phyloP scores from a whole-genome alignment of 2,888 invertebrate species.

The Mechanitis messenoides region DNA sequence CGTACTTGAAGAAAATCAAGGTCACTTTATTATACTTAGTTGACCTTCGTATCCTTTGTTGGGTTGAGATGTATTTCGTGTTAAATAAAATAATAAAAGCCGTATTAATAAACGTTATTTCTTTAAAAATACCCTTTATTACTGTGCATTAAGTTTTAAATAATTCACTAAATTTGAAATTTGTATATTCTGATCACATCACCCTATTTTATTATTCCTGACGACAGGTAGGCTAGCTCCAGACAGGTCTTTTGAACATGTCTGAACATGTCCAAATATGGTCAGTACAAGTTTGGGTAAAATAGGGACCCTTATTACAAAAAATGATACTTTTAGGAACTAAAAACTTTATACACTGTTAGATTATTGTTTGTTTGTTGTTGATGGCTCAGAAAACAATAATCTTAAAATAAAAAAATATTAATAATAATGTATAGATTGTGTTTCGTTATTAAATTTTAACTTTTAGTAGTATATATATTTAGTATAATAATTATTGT shows the following conservation, averaged over 20 bases:
- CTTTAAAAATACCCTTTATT: too few relatives aligned
- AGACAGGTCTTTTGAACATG: constrained; percentile 63
- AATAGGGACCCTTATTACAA: too few relatives aligned
- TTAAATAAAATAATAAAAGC: neutral
- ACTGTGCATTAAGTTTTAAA: neutral
- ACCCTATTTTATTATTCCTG: constrained; percentile 6
- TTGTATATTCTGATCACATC: constrained; percentile 6
- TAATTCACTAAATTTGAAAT: neutral
- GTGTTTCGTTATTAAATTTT: too few relatives aligned
- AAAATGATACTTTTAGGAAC: too few relatives aligned
- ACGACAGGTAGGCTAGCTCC: constrained; percentile 22
- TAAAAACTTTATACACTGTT: too few relatives aligned
- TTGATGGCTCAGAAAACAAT: too few relatives aligned
- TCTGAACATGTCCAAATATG: constrained; percentile 53
- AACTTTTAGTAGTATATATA: too few relatives aligned
- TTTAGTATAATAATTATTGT: too few relatives aligned
- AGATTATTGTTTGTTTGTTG: too few relatives aligned
- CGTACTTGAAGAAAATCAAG: constrained; percentile 6
- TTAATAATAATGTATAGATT: too few relatives aligned
- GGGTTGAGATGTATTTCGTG: neutral
- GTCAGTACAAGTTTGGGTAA: neutral
- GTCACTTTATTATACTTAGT: neutral
- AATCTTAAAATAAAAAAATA: too few relatives aligned
- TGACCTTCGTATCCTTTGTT: constrained; percentile 2
- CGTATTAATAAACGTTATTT: neutral